A percentile compares a stretch with the other conserved stretches of the same genome.
These are phyloP conservation scores for Aromia moschata DNA, from an alignment of 2,888 invertebrate species.

Conservation along the genomic window DNA sequence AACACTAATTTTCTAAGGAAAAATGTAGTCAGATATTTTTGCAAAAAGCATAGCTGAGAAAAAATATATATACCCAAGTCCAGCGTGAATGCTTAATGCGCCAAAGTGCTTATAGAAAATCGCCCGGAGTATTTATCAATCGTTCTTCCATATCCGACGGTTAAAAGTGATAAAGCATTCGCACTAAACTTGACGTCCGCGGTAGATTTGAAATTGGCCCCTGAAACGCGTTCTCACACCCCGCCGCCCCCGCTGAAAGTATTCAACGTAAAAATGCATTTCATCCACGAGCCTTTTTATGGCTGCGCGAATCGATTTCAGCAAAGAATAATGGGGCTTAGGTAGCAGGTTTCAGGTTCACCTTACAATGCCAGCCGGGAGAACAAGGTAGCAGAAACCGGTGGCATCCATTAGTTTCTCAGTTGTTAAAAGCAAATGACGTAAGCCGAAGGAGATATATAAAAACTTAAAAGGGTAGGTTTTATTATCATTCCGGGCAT, in stretches of 20 bases:
- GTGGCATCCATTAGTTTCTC: conserved; percentile 60
- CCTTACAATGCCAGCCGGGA: conserved; percentile 52
- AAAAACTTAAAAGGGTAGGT: conserved; percentile 57
- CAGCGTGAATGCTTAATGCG: too few species aligned
- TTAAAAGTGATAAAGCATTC: neutral
- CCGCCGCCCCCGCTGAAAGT: conserved; percentile 20
- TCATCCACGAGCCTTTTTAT: conserved; percentile 51
- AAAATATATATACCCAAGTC: too few species aligned
- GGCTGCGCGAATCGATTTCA: conserved; percentile 51
- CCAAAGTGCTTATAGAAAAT: too few species aligned
- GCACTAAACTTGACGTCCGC: neutral
- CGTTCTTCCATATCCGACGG: neutral
- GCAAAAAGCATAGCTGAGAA: too few species aligned
- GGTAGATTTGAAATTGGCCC: conserved; percentile 3
- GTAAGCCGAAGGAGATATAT: conserved; percentile 54
- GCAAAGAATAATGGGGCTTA: conserved; percentile 58
- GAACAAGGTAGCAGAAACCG: conserved; percentile 57
- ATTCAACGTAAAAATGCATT: conserved; percentile 49
- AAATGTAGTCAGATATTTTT: too few species aligned
- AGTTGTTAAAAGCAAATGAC: conserved; percentile 62
- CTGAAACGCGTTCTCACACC: conserved; percentile 5
- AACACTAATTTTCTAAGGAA: too few species aligned
- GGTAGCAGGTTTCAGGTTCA: conserved; percentile 54
- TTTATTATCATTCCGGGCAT: conserved; percentile 58
- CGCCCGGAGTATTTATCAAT: neutral